A percentile compares a stretch with the other conserved stretches of the same genome.
phyloP scores from a whole-genome alignment of 2,797 vertebrate species.

The Taeniopygia guttata region DNA sequence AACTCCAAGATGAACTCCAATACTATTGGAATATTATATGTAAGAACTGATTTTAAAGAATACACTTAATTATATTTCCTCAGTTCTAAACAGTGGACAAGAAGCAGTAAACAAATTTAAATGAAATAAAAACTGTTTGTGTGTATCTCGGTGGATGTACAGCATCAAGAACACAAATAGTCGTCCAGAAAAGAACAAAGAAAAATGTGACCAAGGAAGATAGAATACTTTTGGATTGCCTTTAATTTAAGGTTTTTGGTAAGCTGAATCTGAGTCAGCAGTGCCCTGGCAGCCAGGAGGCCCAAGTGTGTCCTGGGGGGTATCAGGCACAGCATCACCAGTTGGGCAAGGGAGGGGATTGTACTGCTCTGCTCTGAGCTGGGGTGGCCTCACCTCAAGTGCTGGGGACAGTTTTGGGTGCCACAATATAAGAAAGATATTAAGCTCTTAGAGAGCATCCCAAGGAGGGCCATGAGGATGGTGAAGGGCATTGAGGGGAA shows the following conservation, averaged over 20 bases:
- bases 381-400: fast-evolving
- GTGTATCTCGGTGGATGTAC: fast-evolving
- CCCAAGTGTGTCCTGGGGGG: fast-evolving
- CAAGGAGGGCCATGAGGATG: fast-evolving
- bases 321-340: not conserved
- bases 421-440: fast-evolving
- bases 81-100: not conserved
- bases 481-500: not conserved
- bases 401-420: fast-evolving
- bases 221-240: not conserved
- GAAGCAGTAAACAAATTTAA: not conserved
- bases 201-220: not conserved
- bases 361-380: not conserved
- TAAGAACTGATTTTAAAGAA: not conserved
- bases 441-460: fast-evolving
- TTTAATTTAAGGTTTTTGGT: not conserved
- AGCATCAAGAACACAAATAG: not conserved
- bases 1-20: not conserved
- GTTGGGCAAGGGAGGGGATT: fast-evolving
- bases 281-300: not conserved
- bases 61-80: not conserved
- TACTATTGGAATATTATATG: not conserved
- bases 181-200: not conserved
- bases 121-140: not conserved
- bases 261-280: fast-evolving